These are phyloP conservation scores for Hormaphis cornu DNA, from an alignment of 1,140 invertebrate species.

Conservation along the genomic window DNA sequence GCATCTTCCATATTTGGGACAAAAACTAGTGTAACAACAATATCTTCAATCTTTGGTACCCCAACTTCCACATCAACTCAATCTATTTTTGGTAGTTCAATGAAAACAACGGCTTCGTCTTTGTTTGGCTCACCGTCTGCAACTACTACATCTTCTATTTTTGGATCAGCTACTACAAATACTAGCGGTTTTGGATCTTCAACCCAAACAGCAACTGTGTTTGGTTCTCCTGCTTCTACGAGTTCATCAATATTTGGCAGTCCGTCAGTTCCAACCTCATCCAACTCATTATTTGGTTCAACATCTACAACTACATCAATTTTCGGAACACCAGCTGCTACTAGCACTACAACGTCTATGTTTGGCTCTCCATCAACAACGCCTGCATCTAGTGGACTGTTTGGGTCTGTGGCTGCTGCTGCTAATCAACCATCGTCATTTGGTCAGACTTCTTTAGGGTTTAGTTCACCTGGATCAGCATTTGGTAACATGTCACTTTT, in stretches of 20 bases:
- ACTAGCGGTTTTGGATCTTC: background rate
- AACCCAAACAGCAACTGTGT: background rate
- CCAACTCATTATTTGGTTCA: conserved; percentile 1
- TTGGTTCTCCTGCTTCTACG: background rate
- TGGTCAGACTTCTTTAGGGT: conserved; percentile 11
- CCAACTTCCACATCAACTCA: background rate
- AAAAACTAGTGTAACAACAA: background rate
- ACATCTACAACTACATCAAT: background rate
- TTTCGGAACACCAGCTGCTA: conserved; percentile 1
- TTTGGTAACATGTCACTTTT: conserved; percentile 16
- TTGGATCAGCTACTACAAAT: conserved; percentile 14
- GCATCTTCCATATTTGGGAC: conserved; percentile 1
- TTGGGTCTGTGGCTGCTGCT: conserved; percentile 24
- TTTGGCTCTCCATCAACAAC: conserved; percentile 24
- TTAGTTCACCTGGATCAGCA: conserved; percentile 22
- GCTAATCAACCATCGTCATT: conserved; percentile 21
- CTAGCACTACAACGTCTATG: conserved; percentile 11
- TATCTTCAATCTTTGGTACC: background rate
- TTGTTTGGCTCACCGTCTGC: conserved; percentile 1
- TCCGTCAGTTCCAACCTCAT: background rate
- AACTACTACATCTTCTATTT: background rate
- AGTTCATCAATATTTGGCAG: conserved; percentile 2
- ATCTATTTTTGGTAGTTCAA: conserved; percentile 1
- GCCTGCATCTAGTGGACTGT: conserved; percentile 17
- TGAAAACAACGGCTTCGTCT: background rate